Percentiles rank a stretch among this genome's conserved stretches.
Evolutionary conservation across 2,797 vertebrate species (phyloP).

Genomic region (Lindbergichthys nudifrons): DNA sequence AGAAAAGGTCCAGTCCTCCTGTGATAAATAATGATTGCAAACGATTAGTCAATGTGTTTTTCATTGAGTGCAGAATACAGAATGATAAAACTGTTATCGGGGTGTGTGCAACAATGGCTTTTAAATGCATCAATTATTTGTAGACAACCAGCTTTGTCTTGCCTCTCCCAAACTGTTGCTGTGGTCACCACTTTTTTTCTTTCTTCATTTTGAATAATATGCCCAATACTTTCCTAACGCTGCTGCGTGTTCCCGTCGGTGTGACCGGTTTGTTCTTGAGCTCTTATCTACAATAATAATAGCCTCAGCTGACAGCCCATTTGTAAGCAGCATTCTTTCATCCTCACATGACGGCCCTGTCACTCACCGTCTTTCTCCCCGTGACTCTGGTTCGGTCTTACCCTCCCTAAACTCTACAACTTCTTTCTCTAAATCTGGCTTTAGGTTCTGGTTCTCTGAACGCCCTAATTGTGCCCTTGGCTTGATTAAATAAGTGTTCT

Average conservation of each 20-base stretch:
- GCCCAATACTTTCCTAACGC: slow-evolving; percentile 33
- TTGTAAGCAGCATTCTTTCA: slow-evolving; percentile 81
- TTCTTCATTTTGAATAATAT: slow-evolving; percentile 16
- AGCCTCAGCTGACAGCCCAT: slow-evolving; percentile 79
- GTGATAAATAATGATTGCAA: too few relatives aligned
- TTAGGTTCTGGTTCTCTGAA: slow-evolving; percentile 6
- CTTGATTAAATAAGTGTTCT: background rate
- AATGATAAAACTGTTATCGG: slow-evolving; percentile 1
- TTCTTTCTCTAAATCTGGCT: background rate
- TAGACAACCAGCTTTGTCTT: background rate
- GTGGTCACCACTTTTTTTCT: background rate
- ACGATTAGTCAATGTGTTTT: too few relatives aligned
- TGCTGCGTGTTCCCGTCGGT: slow-evolving; percentile 29
- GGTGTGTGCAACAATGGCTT: slow-evolving; percentile 7
- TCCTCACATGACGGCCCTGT: slow-evolving; percentile 79
- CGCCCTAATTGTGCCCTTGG: background rate
- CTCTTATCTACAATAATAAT: slow-evolving; percentile 81
- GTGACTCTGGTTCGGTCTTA: slow-evolving; percentile 42
- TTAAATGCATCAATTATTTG: background rate
- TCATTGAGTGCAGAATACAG: too few relatives aligned
- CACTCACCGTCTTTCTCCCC: slow-evolving; percentile 38
- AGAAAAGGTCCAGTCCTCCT: background rate
- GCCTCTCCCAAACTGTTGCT: background rate
- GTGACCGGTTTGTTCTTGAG: slow-evolving; percentile 74
- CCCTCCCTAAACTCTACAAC: background rate